Conservation (phyloP, 2,113 vertebrate genomes). For the Conger conger region DNA sequence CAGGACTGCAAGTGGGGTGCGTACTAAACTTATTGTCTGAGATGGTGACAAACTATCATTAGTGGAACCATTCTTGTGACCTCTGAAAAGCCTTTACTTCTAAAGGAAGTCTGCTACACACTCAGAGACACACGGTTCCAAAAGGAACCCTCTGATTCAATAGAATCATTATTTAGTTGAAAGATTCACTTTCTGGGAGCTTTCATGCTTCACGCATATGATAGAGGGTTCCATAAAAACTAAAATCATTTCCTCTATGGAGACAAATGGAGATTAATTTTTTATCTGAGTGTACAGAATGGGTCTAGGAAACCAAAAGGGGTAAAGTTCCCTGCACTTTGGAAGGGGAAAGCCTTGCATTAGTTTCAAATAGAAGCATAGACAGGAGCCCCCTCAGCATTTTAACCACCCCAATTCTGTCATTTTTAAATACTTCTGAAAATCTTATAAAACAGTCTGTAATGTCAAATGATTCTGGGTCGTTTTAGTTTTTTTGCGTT, state of each 20-base stretch:
- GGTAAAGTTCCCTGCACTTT: too few species aligned
- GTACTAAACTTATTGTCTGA: not conserved
- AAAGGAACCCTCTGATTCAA: too few species aligned
- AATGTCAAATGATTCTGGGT: not conserved
- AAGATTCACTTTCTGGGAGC: too few species aligned
- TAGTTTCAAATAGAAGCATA: not conserved
- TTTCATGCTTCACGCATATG: too few species aligned
- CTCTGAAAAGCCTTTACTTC: not conserved
- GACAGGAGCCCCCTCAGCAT: not conserved
- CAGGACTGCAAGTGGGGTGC: not conserved
- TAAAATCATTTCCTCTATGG: too few species aligned
- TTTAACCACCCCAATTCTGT: not conserved
- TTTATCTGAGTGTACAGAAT: too few species aligned
- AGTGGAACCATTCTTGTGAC: not conserved
- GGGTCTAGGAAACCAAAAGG: too few species aligned
- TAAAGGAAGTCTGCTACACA: too few species aligned
- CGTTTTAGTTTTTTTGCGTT: not conserved
- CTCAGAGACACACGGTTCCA: too few species aligned
- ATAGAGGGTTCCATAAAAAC: too few species aligned
- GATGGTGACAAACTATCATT: not conserved
- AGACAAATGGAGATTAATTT: too few species aligned
- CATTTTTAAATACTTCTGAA: not conserved
- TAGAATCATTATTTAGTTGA: too few species aligned
- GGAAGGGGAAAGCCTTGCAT: not conserved
- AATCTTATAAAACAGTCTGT: not conserved